Evolutionary conservation across 2,797 vertebrate genomes (phyloP).

Genomic region (Rhynchotus rufescens): DNA sequence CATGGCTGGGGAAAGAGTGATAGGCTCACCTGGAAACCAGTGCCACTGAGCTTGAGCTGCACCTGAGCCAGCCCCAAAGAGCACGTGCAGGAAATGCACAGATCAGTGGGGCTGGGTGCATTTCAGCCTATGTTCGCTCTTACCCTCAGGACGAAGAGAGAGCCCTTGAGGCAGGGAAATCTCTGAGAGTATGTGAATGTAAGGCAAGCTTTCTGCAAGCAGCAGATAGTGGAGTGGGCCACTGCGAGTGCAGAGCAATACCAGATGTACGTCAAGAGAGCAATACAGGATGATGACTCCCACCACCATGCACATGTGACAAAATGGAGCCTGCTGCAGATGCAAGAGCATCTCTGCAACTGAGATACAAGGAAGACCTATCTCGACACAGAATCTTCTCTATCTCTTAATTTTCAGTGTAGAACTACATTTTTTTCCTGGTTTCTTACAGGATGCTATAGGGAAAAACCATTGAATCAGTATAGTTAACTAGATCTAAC

Average conservation of each 20-base stretch:
- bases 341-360: neutral
- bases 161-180: neutral
- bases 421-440: neutral
- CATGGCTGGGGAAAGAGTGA: neutral
- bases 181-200: neutral
- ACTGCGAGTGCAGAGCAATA: neutral
- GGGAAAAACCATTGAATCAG: neutral
- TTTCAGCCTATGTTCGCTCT: neutral
- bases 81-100: neutral
- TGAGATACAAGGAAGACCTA: neutral
- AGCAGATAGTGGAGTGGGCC: neutral
- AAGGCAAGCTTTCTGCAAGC: neutral
- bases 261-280: neutral
- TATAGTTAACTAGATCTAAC: neutral
- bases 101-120: neutral
- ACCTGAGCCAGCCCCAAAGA: fast-evolving
- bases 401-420: neutral
- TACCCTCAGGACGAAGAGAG: neutral
- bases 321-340: neutral
- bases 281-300: neutral
- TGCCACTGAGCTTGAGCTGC: neutral
- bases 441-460: neutral
- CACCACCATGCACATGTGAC: neutral
- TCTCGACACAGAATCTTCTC: neutral
- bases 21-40: neutral